Base-by-base conservation (phyloP, 2,888 invertebrate species). In the Chloromyia formosa region DNA sequence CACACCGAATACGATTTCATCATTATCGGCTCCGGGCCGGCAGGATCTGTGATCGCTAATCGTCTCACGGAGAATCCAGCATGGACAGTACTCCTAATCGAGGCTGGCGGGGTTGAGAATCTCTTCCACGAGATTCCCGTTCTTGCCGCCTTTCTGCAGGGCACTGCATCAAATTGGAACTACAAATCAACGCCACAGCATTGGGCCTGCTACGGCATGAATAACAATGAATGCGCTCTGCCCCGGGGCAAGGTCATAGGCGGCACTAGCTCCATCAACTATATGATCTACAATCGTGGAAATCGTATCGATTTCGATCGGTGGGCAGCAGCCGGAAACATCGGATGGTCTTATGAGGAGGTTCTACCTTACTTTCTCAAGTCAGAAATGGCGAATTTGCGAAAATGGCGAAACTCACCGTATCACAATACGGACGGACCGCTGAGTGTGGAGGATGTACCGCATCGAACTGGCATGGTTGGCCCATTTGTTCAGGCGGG, bases 1-100 rank as follows among this genome's bases (percentile, higher is more conserved):
- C 2, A 27, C 9, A 10, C 10, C 20, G 20, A 12, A 40, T 94
- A 93, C 80, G 93, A 94, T 83, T 94, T 94, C 81, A 92, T 94
- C 77, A 86, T 93, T 42, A 89, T 94, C 4, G 94, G 94, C 2
- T 91, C 90, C 0, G 94, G 94, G 53, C 94, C 94, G 1, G 94
- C 94, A 82, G 93, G 93, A 12, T 79, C 78, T 74, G 81, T 81
- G 3, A 62, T 83, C 7, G 83, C 83, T 1, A 81, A 80, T 76
- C 79, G 83, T 27, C 77, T 83, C 40, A 79, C 81, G 1, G 83
- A 83, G 74, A 79, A 80, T 75, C 78, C 78, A 27, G 76, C 83
- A n/a, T 85, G 84, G 84, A 83, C 82, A 27, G 83, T 87, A 0
- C 79, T 86, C 3, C 78, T 87, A 20, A 78, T 87, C 9, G 87